phyloP scores from a whole-genome alignment of 1,140 invertebrate genomes.

The Ptiloglossa arizonensis region DNA sequence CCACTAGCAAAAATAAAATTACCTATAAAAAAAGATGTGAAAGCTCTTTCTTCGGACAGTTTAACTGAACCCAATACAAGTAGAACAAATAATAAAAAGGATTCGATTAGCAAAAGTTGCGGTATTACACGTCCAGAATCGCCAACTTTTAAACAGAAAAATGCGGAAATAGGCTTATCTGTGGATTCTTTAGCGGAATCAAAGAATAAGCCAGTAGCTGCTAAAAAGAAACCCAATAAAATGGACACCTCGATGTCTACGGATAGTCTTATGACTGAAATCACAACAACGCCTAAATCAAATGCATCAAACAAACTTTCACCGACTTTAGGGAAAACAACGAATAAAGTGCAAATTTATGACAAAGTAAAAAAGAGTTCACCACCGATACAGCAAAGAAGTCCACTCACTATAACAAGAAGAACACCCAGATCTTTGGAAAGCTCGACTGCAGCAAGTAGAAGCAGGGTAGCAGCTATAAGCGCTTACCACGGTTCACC shows the following conservation, averaged over 20 bases:
- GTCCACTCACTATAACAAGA: constrained; percentile 57
- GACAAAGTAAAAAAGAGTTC: constrained; percentile 74
- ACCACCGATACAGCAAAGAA: constrained; percentile 74
- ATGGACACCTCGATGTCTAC: constrained; percentile 79
- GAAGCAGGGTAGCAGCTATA: constrained; percentile 77
- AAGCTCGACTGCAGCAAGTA: constrained; percentile 77
- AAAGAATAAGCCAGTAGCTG: constrained; percentile 77
- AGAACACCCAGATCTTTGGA: constrained; percentile 73
- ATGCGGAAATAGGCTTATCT: constrained; percentile 79
- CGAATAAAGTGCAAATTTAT: constrained; percentile 61
- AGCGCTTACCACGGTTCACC: constrained; percentile 74
- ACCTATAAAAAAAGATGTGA: constrained; percentile 77
- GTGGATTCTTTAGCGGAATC: constrained; percentile 82
- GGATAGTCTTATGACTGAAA: constrained; percentile 77
- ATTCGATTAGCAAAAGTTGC: constrained; percentile 76
- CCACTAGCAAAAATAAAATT: constrained; percentile 76
- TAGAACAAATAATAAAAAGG: constrained; percentile 69
- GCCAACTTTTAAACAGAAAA: constrained; percentile 76
- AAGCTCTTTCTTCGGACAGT: constrained; percentile 82
- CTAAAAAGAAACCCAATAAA: constrained; percentile 74
- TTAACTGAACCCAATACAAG: constrained; percentile 76
- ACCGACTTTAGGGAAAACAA: constrained; percentile 69
- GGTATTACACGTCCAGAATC: constrained; percentile 80
- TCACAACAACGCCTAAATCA: constrained; percentile 72
- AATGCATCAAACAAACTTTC: constrained; percentile 74